Evolutionary conservation across 2,113 vertebrate genomes (phyloP).

Genomic region (Agelaius tricolor): DNA sequence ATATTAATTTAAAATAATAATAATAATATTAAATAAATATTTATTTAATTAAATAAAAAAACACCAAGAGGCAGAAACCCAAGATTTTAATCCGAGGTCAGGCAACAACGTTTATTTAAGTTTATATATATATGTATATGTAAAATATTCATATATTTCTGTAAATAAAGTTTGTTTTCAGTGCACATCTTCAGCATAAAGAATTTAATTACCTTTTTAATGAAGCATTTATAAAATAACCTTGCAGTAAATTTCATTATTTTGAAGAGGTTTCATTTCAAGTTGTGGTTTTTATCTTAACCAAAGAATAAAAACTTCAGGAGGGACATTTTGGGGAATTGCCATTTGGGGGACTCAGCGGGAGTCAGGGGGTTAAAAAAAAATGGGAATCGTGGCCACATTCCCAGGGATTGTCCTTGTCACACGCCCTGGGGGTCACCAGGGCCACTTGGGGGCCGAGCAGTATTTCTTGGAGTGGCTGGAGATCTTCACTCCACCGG

Average conservation of each 20-base stretch:
- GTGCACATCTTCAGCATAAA: background rate
- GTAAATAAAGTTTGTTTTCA: background rate
- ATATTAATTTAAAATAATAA: background rate
- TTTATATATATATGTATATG: background rate
- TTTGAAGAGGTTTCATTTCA: background rate
- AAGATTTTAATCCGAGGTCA: background rate
- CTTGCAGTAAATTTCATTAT: background rate
- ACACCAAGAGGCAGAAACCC: background rate
- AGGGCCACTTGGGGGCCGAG: slow-evolving; percentile 26
- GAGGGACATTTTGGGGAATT: background rate
- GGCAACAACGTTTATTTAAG: background rate
- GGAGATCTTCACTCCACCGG: background rate
- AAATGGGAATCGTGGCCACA: background rate
- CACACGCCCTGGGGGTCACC: background rate
- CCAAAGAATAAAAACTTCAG: background rate
- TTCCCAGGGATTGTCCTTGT: background rate
- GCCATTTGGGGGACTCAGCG: background rate
- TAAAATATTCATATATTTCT: background rate
- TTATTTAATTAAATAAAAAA: background rate
- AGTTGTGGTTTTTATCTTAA: background rate
- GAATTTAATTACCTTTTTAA: background rate
- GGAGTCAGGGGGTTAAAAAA: background rate
- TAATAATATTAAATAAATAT: background rate
- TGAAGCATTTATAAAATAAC: background rate
- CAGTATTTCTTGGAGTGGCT: slow-evolving; percentile 3